Percentiles rank a stretch among this genome's conserved stretches.
These are phyloP conservation scores for Tyto alba DNA, from an alignment of 2,113 vertebrate species.

Conservation along the genomic window DNA sequence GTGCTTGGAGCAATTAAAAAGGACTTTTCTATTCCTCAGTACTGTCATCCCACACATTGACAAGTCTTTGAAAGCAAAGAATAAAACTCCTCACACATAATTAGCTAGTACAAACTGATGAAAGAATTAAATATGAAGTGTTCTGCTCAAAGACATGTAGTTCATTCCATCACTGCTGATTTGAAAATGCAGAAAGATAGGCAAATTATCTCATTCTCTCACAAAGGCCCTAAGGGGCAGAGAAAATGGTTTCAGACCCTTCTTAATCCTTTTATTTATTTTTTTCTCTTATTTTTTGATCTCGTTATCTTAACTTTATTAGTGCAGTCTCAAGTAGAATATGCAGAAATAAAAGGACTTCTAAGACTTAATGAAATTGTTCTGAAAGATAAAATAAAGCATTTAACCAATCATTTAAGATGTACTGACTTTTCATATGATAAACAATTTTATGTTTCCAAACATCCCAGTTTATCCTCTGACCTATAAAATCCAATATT, in stretches of 20 bases:
- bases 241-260: background rate
- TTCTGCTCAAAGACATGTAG: constrained; percentile 34
- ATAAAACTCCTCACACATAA: constrained; percentile 54
- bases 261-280: background rate
- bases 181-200: constrained; percentile 16
- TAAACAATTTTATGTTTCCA: background rate
- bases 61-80: constrained; percentile 62
- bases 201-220: background rate
- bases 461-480: background rate
- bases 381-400: background rate
- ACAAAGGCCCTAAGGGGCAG: background rate
- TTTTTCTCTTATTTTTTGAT: background rate
- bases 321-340: background rate
- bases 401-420: background rate
- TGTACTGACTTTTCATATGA: background rate
- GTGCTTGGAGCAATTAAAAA: constrained; percentile 43
- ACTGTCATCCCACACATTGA: constrained; percentile 51
- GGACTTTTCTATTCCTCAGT: background rate
- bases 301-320: background rate
- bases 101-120: constrained; percentile 55
- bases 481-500: background rate
- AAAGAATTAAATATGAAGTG: constrained; percentile 53
- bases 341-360: background rate
- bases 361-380: background rate
- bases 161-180: background rate